Conservation (phyloP, 92 coral and sea anemone species). For the Phenganax stokvisi region DNA sequence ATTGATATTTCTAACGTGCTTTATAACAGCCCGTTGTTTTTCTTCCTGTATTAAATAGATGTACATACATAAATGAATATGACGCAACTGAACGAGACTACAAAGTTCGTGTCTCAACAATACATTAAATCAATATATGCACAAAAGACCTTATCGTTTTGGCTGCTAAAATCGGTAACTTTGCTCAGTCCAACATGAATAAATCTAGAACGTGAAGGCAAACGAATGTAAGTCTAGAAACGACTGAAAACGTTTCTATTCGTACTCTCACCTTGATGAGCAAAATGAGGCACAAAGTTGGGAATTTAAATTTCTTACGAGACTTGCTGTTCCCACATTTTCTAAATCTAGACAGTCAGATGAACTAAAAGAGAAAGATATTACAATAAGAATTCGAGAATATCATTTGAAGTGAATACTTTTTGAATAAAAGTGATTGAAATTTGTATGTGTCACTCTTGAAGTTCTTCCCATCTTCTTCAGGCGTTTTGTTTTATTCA, state of each 20-base stretch:
- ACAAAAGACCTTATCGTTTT: neutral
- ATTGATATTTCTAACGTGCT: slow-evolving; percentile 12
- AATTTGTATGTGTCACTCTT: neutral
- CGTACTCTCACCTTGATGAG: slow-evolving; percentile 26
- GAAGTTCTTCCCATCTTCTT: neutral
- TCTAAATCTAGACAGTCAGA: neutral
- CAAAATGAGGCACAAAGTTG: slow-evolving; percentile 27
- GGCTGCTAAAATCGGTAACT: slow-evolving; percentile 64
- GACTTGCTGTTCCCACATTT: slow-evolving; percentile 2
- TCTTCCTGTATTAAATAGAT: neutral
- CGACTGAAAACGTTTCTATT: neutral
- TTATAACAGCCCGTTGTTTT: neutral
- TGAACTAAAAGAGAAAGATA: neutral
- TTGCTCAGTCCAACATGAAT: slow-evolving; percentile 76
- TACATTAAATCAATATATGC: neutral
- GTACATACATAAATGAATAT: neutral
- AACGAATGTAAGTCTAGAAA: neutral
- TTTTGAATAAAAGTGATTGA: neutral
- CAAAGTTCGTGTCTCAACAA: neutral
- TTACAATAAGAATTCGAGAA: neutral
- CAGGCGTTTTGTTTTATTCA: neutral
- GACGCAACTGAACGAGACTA: neutral
- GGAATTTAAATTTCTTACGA: slow-evolving; percentile 7
- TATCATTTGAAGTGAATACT: too few relatives aligned
- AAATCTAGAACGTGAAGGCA: slow-evolving; percentile 48